Base-by-base conservation (phyloP, 1,140 invertebrate species). In the Camponotus pennsylvanicus region DNA sequence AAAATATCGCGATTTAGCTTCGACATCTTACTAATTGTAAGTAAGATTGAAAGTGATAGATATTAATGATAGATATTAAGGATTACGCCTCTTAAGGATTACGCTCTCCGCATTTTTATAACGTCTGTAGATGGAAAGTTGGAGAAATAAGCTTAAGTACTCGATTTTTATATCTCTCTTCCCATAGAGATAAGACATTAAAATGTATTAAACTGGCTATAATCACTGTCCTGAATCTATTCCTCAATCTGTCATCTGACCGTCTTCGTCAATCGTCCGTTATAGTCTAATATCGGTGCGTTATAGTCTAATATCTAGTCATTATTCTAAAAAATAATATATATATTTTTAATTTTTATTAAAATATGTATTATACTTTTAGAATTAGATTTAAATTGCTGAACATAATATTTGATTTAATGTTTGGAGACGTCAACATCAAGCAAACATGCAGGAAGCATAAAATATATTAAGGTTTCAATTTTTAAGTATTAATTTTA, bases 131-230 rank as follows among this genome's bases (percentile, higher is more conserved):
- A 8, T 61, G 13, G 69, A 83, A 61, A 82, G 69, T 82, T 42
- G 18, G 52, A 49, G 32, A 83, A 83, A 75, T 75, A 27, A 21
- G 27, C 69, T 83, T 75, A 73, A 82, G 18, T 27, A 67, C 34
- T 73, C 40, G 69, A 83, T 73, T 75, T 73, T 61, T 45, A 73
- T 73, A 32, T 83, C 52, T 45, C 42, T 71, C 49, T 61, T 59
- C 37, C 34, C 40, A 11, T 5, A 13, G 32, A 73, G 55, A 73
- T 82, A 73, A 73, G 73, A 63, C 40, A 70, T 83, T 73, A 59
- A 83, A 59, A 73, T 83, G 55, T 75, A 61, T 37, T 40, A 37
- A 73, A 83, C 27, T 37, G 42, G 27, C 40, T 59, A 49, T 45
- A 73, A 73, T 27, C 32, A 13, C 40, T 61, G 79, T 4, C 57